Evolutionary conservation across 2,113 vertebrate species (phyloP).

Genomic region (Antennarius striatus): DNA sequence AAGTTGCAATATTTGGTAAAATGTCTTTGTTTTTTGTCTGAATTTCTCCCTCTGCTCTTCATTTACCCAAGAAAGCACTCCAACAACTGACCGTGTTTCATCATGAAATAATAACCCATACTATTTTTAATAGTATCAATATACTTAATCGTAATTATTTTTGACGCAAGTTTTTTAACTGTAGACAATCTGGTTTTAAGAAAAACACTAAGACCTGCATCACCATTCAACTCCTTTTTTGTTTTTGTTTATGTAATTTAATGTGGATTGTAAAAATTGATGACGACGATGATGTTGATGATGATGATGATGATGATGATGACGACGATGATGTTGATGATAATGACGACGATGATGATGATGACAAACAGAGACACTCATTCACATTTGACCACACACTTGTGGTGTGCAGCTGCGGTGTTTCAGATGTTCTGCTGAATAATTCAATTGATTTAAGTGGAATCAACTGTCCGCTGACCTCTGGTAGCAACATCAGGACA

Average conservation of each 20-base stretch:
- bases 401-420: conserved; percentile 1
- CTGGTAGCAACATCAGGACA: conserved; percentile 12
- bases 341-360: conserved; percentile 7
- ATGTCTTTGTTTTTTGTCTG: no score
- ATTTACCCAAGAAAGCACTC: no score
- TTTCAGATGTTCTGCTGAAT: conserved; percentile 38
- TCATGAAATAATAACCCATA: no score
- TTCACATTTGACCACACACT: background rate
- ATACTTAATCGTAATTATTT: no score
- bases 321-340: conserved; percentile 17
- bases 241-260: conserved; percentile 8
- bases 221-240: conserved; percentile 20
- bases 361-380: background rate
- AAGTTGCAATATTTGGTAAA: background rate
- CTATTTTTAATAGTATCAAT: no score
- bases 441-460: conserved; percentile 46
- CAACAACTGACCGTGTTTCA: no score
- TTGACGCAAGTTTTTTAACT: conserved; percentile 47
- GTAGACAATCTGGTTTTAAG: conserved; percentile 38
- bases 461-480: conserved; percentile 16
- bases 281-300: background rate
- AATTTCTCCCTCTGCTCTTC: no score
- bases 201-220: conserved; percentile 27
- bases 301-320: conserved; percentile 4
- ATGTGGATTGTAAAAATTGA: conserved; percentile 25